These are phyloP conservation scores for Camponotus vicinus DNA, from an alignment of 1,140 invertebrate genomes.

Conservation along the genomic window DNA sequence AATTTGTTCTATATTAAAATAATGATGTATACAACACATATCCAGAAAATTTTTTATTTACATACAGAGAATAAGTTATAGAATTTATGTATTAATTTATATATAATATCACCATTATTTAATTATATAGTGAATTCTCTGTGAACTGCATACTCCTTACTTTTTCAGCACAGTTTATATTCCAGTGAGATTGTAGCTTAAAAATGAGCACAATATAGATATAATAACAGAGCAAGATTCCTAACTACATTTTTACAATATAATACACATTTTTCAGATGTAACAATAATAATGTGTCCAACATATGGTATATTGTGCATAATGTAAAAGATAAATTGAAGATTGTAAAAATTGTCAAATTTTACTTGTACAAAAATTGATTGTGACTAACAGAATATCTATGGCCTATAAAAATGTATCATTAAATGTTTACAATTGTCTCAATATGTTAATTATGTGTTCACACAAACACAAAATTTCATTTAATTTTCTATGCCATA, in stretches of 20 bases:
- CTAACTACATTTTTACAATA: slow-evolving; percentile 63
- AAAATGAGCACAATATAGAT: slow-evolving; percentile 30
- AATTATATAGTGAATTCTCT: slow-evolving; percentile 23
- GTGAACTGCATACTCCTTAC: slow-evolving; percentile 19
- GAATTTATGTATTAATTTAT: slow-evolving; percentile 10
- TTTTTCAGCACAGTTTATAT: slow-evolving; percentile 12
- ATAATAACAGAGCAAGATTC: slow-evolving; percentile 15
- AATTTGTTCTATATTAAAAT: slow-evolving; percentile 32
- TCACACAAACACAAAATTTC: slow-evolving; percentile 69
- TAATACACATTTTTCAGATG: slow-evolving; percentile 39
- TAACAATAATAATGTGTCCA: slow-evolving; percentile 37
- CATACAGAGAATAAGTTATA: slow-evolving; percentile 70
- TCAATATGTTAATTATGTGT: slow-evolving; percentile 59
- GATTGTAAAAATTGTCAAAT: slow-evolving; percentile 27
- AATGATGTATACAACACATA: not conserved
- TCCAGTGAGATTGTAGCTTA: slow-evolving; percentile 13
- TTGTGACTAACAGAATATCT: not conserved
- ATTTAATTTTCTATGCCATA: slow-evolving; percentile 23
- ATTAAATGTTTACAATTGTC: not conserved
- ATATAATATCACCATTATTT: not conserved
- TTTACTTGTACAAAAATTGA: slow-evolving; percentile 41
- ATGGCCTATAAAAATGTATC: not conserved
- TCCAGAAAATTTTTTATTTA: slow-evolving; percentile 73
- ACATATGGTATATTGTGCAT: slow-evolving; percentile 44
- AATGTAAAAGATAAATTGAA: slow-evolving; percentile 38